phyloP scores from a whole-genome alignment of 2,113 vertebrate genomes.

The Gasterosteus aculeatus region DNA sequence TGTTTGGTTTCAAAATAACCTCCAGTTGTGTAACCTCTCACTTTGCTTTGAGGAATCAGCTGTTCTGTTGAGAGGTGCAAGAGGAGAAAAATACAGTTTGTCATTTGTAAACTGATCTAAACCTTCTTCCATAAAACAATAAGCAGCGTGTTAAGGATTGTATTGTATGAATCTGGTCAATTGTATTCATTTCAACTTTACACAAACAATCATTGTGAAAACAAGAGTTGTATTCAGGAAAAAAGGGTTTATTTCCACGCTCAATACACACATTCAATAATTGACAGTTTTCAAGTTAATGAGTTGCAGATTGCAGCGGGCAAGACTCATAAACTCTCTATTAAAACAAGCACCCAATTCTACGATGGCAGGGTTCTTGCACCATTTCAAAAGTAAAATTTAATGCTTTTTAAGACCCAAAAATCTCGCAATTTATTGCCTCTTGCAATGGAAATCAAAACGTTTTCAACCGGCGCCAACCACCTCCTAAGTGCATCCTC shows the following conservation, averaged over 20 bases:
- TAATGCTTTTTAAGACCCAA: no score
- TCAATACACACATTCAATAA: background rate
- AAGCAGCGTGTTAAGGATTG: background rate
- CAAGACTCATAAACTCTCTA: background rate
- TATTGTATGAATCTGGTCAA: background rate
- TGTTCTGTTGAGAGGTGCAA: background rate
- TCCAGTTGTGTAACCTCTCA: constrained; percentile 17
- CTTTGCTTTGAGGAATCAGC: constrained; percentile 8
- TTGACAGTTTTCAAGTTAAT: background rate
- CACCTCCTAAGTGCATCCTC: no score
- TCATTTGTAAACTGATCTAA: background rate
- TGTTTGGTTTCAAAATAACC: background rate
- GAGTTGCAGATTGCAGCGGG: background rate
- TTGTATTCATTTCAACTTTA: background rate
- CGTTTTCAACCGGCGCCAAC: no score
- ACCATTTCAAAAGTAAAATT: no score
- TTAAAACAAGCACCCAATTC: background rate
- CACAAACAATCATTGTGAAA: background rate
- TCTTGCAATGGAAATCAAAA: no score
- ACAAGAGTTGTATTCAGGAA: background rate
- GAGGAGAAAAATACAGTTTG: background rate
- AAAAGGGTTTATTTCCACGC: background rate
- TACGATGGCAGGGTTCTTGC: no score
- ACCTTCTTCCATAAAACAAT: background rate
- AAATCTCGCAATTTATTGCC: no score